Evolutionary conservation across 2,113 vertebrate genomes (phyloP), one percentile per base, ranked within the genome.

Genomic region (Macquaria australasica): DNA sequence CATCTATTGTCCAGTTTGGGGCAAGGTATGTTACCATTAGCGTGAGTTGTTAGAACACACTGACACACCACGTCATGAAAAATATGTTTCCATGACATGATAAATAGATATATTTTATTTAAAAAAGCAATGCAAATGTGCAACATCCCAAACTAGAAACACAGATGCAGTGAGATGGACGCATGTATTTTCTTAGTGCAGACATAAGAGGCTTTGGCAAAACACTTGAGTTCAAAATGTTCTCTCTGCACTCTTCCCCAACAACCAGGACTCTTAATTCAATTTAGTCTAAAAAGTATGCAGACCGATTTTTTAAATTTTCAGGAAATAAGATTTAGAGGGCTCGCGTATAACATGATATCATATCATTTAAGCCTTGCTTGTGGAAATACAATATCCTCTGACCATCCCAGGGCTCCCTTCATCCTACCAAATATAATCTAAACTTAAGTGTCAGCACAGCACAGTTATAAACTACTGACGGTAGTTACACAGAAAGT

Each of bases 251-350:
- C 58, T 63, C 10, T 41, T 70, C 1, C 1, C 34, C 1, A 8
- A 62, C 6, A 70, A 23, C 58, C 16, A 34, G 2, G 21, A 37
- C 28, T 53, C 23, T 11, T 53, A 16, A 63, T 53, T 64, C n/a
- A 9, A 64, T 43, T 55, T 14, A 39, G 25, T 25, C 21, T 60
- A 62, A 41, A 73, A 79, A 15, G 18, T 10, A 6, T 43, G 16
- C 51, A 31, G 16, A 66, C 2, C 41, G 48, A 12, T 21, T 39
- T 34, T n/a, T 5, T 7, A 21, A 28, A 56, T 8, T 41, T 67
- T 28, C 16, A 73, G 10, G 59, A 64, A 70, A 37, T 18, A 50
- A 37, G 25, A n/a, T 31, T 73, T 66, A 39, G 56, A 83, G 23
- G 3, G 41, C 10, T 20, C 39, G 25, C 37, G 70, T 39, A 21